phyloP scores from a whole-genome alignment of 2,797 vertebrate species.

The Peromyscus nudipes region DNA sequence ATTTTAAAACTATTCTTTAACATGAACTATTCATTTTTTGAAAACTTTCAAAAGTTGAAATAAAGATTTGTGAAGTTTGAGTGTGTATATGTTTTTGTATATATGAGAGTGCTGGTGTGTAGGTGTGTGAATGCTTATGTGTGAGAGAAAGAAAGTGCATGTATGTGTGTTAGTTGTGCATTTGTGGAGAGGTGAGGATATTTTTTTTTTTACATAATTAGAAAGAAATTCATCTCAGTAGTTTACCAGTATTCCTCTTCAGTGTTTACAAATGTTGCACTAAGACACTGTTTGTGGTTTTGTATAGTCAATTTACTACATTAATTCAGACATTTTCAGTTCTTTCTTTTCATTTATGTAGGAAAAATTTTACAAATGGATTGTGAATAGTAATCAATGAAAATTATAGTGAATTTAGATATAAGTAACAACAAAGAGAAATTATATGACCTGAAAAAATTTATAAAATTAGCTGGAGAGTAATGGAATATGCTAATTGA shows the following conservation, averaged over 20 bases:
- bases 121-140: rapidly evolving
- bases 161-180: background rate
- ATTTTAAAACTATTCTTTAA: background rate
- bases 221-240: background rate
- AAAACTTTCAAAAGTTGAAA: background rate
- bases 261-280: background rate
- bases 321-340: background rate
- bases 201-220: background rate
- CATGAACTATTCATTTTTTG: background rate
- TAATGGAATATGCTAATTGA: background rate
- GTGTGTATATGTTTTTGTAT: background rate
- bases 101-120: background rate
- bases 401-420: background rate
- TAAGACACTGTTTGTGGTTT: background rate
- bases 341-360: background rate
- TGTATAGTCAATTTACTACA: background rate
- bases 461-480: background rate
- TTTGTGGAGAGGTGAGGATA: background rate
- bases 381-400: background rate
- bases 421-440: background rate
- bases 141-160: background rate
- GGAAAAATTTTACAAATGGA: background rate
- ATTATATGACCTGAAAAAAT: background rate
- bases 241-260: background rate
- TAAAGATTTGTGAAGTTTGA: background rate